Conservation (phyloP, 1,140 invertebrate species). For the Atta cephalotes region DNA sequence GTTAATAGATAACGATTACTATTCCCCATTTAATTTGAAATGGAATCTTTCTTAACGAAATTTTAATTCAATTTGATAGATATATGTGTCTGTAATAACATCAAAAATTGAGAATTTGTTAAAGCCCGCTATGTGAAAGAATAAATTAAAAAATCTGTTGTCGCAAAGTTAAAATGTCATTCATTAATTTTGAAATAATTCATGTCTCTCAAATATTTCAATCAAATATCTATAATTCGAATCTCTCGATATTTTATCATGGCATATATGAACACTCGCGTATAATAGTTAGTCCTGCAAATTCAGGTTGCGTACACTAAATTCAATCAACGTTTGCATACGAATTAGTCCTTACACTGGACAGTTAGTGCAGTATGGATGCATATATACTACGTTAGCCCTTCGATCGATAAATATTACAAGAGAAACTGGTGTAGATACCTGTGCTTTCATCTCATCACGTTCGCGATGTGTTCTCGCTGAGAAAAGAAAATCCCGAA, state of each 20-base stretch:
- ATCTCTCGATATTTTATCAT: background rate
- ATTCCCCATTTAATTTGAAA: conserved; percentile 1
- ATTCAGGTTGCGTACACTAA: background rate
- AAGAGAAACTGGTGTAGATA: conserved; percentile 10
- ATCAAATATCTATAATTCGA: background rate
- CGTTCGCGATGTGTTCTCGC: conserved; percentile 15
- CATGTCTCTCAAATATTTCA: background rate
- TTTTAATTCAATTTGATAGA: conserved; percentile 8
- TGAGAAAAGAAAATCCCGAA: conserved; percentile 13
- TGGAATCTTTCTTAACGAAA: background rate
- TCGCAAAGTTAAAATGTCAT: conserved; percentile 1
- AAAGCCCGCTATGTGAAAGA: background rate
- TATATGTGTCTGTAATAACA: background rate
- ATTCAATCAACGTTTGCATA: conserved; percentile 30
- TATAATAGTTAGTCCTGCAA: conserved; percentile 31
- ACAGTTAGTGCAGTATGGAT: background rate
- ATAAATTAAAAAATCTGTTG: background rate
- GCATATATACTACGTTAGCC: background rate
- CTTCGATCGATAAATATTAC: conserved; percentile 49
- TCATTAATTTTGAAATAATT: background rate
- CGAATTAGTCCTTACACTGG: conserved; percentile 21
- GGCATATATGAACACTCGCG: background rate
- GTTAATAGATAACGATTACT: background rate
- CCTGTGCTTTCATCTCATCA: conserved; percentile 24
- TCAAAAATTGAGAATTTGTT: background rate